Evolutionary conservation across 2,113 vertebrate genomes (phyloP).

Genomic region (Globicephala melas): DNA sequence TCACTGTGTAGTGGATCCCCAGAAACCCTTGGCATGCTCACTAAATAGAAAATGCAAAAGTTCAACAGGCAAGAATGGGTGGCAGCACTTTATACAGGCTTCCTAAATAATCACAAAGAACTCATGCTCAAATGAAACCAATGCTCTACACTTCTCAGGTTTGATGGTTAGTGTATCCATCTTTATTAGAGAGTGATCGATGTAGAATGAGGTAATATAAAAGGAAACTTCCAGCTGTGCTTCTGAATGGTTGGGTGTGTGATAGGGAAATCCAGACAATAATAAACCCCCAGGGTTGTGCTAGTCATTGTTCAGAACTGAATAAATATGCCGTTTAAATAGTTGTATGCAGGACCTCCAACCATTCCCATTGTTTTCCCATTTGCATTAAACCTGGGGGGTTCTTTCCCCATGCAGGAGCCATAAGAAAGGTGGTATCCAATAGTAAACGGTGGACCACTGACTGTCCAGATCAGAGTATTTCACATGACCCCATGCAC

Average conservation of each 20-base stretch:
- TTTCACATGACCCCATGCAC: constrained; percentile 64
- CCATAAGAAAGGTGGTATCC: not conserved
- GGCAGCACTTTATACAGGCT: not conserved
- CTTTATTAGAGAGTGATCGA: not conserved
- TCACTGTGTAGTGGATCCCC: not conserved
- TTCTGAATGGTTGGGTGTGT: not conserved
- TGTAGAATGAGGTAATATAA: not conserved
- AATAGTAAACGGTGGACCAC: not conserved
- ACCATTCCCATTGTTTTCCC: not conserved
- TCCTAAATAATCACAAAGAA: constrained; percentile 20
- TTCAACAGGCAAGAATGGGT: not conserved
- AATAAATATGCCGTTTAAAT: constrained; percentile 20
- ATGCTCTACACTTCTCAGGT: not conserved
- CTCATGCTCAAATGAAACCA: not conserved
- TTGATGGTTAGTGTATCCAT: not conserved
- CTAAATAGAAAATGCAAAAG: not conserved
- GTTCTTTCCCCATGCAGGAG: constrained; percentile 54
- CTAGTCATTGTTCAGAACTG: not conserved
- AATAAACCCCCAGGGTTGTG: not conserved
- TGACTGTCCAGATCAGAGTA: constrained; percentile 40
- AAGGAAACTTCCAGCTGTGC: not conserved
- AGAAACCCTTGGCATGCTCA: not conserved
- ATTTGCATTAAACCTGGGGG: not conserved
- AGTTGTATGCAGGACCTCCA: not conserved
- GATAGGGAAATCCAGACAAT: constrained; percentile 3